Evolutionary conservation across 2,113 vertebrate species (phyloP).

Genomic region (Crotophaga sulcirostris): DNA sequence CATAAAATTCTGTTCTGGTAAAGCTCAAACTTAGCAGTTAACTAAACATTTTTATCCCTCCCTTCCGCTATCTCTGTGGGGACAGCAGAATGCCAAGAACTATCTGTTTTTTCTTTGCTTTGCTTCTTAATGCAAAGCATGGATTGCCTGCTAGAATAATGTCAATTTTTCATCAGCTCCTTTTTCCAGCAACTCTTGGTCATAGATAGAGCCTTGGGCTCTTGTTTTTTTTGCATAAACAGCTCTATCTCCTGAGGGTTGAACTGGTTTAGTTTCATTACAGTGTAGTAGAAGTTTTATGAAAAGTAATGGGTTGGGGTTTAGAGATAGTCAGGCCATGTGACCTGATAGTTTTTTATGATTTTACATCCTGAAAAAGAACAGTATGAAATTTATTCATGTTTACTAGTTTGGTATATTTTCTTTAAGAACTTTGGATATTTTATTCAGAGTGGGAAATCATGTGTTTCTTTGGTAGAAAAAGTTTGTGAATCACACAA

Average conservation of each 20-base stretch:
- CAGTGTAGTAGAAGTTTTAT: not conserved
- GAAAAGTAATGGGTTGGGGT: not conserved
- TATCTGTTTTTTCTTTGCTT: not conserved
- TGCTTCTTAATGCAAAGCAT: not conserved
- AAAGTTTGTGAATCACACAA: not conserved
- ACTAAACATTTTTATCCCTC: not conserved
- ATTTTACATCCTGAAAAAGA: not conserved
- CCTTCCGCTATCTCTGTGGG: not conserved
- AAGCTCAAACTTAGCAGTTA: not conserved
- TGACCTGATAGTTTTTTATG: not conserved
- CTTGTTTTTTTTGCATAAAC: not conserved
- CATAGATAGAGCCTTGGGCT: not conserved
- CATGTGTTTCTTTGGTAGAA: not conserved
- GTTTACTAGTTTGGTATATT: not conserved
- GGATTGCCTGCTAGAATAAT: not conserved
- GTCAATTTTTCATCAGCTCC: not conserved
- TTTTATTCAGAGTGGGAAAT: not conserved
- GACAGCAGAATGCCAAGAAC: not conserved
- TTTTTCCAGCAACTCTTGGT: not conserved
- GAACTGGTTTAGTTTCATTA: not conserved
- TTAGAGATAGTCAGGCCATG: not conserved
- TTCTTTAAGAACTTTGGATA: not conserved
- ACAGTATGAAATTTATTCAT: not conserved
- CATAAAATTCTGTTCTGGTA: not conserved
- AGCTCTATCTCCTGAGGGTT: slow-evolving; percentile 4